Percentiles rank a stretch among this genome's conserved stretches.
phyloP scores from a whole-genome alignment of 2,888 invertebrate species.

The Yponomeuta sedellus region DNA sequence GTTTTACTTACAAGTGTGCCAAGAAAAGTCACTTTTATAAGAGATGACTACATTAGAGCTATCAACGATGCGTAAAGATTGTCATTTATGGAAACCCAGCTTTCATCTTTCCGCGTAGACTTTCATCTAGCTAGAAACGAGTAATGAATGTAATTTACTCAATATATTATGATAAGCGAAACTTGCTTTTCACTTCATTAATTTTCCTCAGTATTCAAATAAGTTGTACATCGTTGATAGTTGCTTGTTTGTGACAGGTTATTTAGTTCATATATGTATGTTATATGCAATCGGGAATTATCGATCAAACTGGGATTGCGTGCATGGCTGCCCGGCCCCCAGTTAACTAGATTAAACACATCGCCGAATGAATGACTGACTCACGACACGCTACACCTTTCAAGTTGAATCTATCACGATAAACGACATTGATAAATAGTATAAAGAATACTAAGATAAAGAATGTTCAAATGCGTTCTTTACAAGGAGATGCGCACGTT shows the following conservation, averaged over 20 bases:
- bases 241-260: neutral
- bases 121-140: neutral
- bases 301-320: constrained; percentile 59
- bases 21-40: neutral
- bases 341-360: constrained; percentile 36
- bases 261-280: neutral
- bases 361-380: neutral
- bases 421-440: neutral
- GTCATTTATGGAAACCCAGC: neutral
- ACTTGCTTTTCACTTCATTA: neutral
- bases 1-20: neutral
- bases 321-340: constrained; percentile 27
- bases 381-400: constrained; percentile 4
- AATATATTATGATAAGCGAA: neutral
- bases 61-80: neutral
- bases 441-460: too few relatives aligned
- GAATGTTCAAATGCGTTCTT: neutral
- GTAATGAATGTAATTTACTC: neutral
- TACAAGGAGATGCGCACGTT: too few relatives aligned
- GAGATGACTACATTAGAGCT: neutral
- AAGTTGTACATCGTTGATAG: neutral
- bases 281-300: constrained; percentile 29
- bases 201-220: too few relatives aligned
- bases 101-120: neutral
- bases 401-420: neutral